Base-by-base conservation (phyloP, 2,113 vertebrate genomes). In the Mobula birostris region DNA sequence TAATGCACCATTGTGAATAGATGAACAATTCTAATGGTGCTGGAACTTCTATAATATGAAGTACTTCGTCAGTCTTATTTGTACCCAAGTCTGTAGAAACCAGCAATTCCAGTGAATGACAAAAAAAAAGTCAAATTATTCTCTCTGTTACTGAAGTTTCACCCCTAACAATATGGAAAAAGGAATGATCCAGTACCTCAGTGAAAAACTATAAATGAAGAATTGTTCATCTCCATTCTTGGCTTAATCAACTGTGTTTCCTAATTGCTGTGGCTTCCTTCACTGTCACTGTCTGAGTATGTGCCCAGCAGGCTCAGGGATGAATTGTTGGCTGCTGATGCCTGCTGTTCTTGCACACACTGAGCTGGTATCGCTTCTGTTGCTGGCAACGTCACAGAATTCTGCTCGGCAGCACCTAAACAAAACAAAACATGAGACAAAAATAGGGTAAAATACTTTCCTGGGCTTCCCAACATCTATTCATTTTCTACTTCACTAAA, bases 251-350 rank as follows among this genome's bases (percentile, higher is more conserved):
- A 66, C 2, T 9, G 9, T 36, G 12, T 27, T 48, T 70, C 2
- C 40, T 94, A 95, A 94, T 96, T 95, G 5, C 95, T 94, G 0
- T 83, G 0, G 4, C 96, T 97, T 94, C 96, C 96, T 94, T 97
- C 97, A 21, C 97, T 97, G 96, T 97, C 96, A 24, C 97, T 97
- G 96, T 97, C 97, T 74, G 96, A 97, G 95, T 97, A 97, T 9
- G 95, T 96, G 94, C 96, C 97, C 95, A 97, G 95, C 94, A 97
- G 96, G 95, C 97, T 96, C 94, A 97, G 96, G n/a, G 97, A 97
- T 12, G 97, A 97, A 2, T 85, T 0, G 0, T 95, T 95, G 36
- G 93, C 78, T 0, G 1, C 7, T 78, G 94, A 6, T 76, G 77
- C 12, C 24, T 36, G 0, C 68, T 32, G 0, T 2, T 63, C 70